Conservation (phyloP, 2,888 invertebrate genomes). For the Penaeus monodon region DNA sequence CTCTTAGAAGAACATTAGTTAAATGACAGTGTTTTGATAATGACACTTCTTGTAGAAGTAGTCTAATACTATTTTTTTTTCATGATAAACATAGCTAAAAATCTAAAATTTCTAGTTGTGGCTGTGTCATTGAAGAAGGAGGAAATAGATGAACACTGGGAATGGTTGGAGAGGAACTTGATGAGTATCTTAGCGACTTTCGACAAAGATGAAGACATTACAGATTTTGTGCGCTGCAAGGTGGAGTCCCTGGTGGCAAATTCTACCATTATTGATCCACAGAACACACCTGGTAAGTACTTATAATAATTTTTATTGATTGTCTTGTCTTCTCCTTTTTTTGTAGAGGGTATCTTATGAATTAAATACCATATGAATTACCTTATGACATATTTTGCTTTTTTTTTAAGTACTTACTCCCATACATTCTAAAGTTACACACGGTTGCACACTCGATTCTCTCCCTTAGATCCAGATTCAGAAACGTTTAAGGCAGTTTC, state of each 20-base stretch:
- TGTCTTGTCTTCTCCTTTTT: not conserved
- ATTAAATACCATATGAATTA: no score
- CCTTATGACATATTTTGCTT: no score
- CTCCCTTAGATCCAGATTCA: conserved; percentile 83
- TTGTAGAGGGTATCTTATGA: not conserved
- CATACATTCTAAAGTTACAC: no score
- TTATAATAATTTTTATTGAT: not conserved
- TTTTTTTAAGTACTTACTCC: no score
- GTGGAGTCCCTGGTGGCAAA: conserved; percentile 93
- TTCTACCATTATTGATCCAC: conserved; percentile 20
- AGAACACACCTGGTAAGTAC: conserved; percentile 33
- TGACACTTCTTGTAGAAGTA: no score
- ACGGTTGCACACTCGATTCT: no score
- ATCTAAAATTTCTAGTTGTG: conserved; percentile 77
- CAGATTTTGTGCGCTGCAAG: conserved; percentile 95
- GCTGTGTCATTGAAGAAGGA: conserved; percentile 87
- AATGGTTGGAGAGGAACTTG: conserved; percentile 90
- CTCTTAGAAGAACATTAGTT: no score
- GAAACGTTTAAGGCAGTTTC: conserved; percentile 82
- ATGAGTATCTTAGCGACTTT: conserved; percentile 88
- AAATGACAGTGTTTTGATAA: no score
- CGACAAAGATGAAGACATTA: conserved; percentile 93
- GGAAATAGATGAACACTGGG: conserved; percentile 93
- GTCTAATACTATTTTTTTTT: no score
- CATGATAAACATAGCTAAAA: no score